Evolutionary conservation across 2,113 vertebrate genomes (phyloP), one percentile per base, ranked within the genome.

Genomic region (Oplegnathus fasciatus): DNA sequence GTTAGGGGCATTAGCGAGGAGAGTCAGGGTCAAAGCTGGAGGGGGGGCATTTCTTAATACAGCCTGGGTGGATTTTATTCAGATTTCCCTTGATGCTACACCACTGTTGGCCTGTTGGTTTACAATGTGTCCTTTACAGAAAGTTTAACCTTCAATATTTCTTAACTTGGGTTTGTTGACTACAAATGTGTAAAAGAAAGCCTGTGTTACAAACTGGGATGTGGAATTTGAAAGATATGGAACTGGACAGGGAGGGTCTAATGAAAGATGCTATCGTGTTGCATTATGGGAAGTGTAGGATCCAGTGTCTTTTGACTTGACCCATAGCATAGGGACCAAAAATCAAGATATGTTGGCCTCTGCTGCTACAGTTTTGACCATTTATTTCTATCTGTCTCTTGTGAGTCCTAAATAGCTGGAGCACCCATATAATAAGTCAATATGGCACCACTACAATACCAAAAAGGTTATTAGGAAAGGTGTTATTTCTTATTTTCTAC

Each of bases 1-100:
- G 60, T 79, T 78, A 68, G 74, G 73, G 66, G 79, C 46, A 84
- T 90, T 84, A 82, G 61, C 55, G 32, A 30, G 61, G 64, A 72
- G 79, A 82, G 74, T 37, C 66, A 0, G 32, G 76, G 79, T 83
- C 82, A 75, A 71, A 78, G 40, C 68, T 61, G 55, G n/a, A 20
- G 42, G 57, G n/a, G 73, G 52, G 54, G 1, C 0, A 28, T 17
- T 60, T 80, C 24, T 78, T 66, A 42, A 78, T 60, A 61, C 24
- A 26, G 67, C 30, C 54, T 52, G n/a, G 30, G 52, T 34, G 71
- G 60, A 81, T 75, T 82, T 54, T 22, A 52, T 74, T 61, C 48
- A 69, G 18, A 57, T 40, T 76, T 55, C 54, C 58, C 42, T 37
- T 55, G 24, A 58, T 80, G 69, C 30, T 54, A 32, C 30, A 15